Evolutionary conservation across 35 echinoderm and acorn worm genomes (phyloP).

Genomic region (Acanthaster planci): DNA sequence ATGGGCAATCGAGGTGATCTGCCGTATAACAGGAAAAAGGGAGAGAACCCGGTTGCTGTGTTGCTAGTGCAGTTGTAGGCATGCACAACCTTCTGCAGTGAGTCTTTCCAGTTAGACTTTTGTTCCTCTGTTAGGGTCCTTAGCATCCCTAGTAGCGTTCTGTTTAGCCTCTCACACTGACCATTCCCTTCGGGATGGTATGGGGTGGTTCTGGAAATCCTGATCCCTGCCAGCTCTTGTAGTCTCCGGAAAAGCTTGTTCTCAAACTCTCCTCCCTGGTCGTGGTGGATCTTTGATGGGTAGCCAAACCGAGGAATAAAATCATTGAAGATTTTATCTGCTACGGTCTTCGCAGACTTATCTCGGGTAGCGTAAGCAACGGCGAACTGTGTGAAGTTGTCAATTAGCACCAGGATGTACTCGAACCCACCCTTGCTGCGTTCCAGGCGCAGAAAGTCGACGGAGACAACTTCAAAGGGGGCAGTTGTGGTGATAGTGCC

Average conservation of each 20-base stretch:
- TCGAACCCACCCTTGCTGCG: slow-evolving; percentile 45
- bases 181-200: slow-evolving; percentile 54
- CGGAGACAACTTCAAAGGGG: slow-evolving; percentile 49
- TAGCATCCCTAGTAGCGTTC: slow-evolving; percentile 36
- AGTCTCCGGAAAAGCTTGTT: slow-evolving; percentile 45
- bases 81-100: slow-evolving; percentile 22
- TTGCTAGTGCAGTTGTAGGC: slow-evolving; percentile 29
- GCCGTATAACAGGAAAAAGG: slow-evolving; percentile 56
- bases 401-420: slow-evolving; percentile 57
- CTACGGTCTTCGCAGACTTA: slow-evolving; percentile 46
- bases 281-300: slow-evolving; percentile 39
- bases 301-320: slow-evolving; percentile 56
- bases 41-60: slow-evolving; percentile 51
- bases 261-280: slow-evolving; percentile 59
- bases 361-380: slow-evolving; percentile 54
- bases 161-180: slow-evolving; percentile 47
- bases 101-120: slow-evolving; percentile 33
- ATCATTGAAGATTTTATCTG: too few species aligned
- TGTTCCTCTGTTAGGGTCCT: background rate
- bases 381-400: slow-evolving; percentile 64
- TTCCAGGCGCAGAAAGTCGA: slow-evolving; percentile 58
- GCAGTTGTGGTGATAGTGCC: slow-evolving; percentile 33
- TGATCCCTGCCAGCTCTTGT: slow-evolving; percentile 29
- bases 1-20: slow-evolving; percentile 55
- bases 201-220: slow-evolving; percentile 31